Base-by-base conservation (phyloP, 2,888 invertebrate species). In the Poecilus cupreus region DNA sequence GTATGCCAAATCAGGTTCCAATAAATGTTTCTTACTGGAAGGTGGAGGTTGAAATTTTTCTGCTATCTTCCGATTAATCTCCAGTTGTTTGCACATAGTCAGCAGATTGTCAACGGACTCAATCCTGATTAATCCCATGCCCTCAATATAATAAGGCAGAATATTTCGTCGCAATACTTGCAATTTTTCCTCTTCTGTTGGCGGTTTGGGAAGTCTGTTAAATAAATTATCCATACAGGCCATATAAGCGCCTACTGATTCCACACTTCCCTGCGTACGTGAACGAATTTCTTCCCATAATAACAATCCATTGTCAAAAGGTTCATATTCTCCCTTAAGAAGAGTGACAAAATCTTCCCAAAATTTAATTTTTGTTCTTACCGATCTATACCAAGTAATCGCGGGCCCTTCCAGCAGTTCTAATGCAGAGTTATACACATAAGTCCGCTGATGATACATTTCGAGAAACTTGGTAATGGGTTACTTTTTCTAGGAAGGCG, bases 391-490 rank as follows among this genome's bases (percentile, higher is more conserved):
- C 68, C 68, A 68, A 24, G 16, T 24, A 32, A 64, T n/a, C 1
- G 37, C 37, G 16, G 6, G 32, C 10, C 57, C 22, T 2, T 3
- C 1, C 1, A 57, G 13, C 1, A 57, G 10, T 57, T 57, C 57
- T 5, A 57, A 22, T 8, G 24, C 24, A 1, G 20, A 57, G 11
- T 57, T 5, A 26, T 26, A 26, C 11, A 20, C 51, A 54, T 2
- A 84, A 57, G 20, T 83, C 83, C 0, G 60, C 22, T 1, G 75
- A 72, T 3, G 83, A 64, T 0, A 84, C 82, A 5, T 81, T 82
- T n/a, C 85, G 37, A 0, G 84, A 77, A 5, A 70, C 11, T n/a
- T 77, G 57, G 26, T 83, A 68, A 43, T 84, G 83, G 8, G 83
- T 83, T 0, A 84, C 83, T 10, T 83, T 37, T 39, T 82, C 82